Conservation (phyloP, 2,113 vertebrate genomes). For the Mystacornis crossleyi region DNA sequence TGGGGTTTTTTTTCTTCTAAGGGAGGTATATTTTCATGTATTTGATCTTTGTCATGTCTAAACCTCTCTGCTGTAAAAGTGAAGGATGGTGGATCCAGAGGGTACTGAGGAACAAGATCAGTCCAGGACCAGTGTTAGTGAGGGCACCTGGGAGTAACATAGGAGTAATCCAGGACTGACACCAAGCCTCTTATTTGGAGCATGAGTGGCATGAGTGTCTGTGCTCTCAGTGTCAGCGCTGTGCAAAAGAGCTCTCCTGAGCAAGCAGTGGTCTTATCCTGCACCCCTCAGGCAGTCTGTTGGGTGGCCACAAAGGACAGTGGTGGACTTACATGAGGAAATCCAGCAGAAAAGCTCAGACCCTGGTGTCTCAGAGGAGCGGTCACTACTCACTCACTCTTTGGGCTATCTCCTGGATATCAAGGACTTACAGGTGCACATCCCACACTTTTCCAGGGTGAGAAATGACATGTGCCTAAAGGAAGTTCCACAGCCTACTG, state of each 20-base stretch:
- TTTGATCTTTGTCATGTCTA: not conserved
- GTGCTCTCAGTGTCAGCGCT: not conserved
- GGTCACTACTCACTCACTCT: fast-evolving
- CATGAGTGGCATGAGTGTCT: not conserved
- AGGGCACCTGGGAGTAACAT: not conserved
- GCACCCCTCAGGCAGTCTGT: not conserved
- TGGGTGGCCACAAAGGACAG: not conserved
- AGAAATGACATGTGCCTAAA: not conserved
- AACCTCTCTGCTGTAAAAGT: not conserved
- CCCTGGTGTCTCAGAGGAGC: not conserved
- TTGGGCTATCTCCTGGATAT: not conserved
- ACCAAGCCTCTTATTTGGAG: not conserved
- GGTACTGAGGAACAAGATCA: not conserved
- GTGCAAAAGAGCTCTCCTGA: not conserved
- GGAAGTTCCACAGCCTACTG: not conserved
- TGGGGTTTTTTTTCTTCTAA: not conserved
- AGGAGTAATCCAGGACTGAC: not conserved
- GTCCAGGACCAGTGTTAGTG: not conserved
- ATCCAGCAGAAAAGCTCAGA: not conserved
- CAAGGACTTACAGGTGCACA: not conserved
- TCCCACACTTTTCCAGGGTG: not conserved
- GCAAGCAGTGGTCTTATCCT: not conserved
- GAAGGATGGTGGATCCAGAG: not conserved
- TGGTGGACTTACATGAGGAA: not conserved
- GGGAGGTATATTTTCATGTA: not conserved